Base-by-base conservation (phyloP, 2,113 vertebrate genomes). In the Hypomesus transpacificus region DNA sequence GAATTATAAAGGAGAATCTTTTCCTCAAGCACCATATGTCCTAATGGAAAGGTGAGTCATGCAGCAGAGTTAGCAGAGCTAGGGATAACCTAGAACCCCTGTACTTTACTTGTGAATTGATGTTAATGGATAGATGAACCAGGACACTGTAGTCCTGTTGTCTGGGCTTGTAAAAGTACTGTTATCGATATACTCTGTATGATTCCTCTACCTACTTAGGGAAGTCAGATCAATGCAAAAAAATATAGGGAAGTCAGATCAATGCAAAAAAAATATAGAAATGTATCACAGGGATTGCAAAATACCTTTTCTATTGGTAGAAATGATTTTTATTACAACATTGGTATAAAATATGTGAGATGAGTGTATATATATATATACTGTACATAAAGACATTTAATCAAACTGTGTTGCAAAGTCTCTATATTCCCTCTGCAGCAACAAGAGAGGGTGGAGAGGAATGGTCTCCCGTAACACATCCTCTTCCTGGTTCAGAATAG, bases 331-430 rank as follows among this genome's bases (percentile, higher is more conserved):
- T 24, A 22, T 39, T 46, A 14, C n/a, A 7, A n/a, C 21, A 18
- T 22, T 39, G 9, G 9, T 46, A 26, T 50, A 22, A 50, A 14
- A 56, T 56, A 56, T 18, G 16, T 56, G 54, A 56, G 17, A 56
- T 20, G n/a, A n/a, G n/a, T 56, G 39, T 46, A 9, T 46, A 3
- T 22, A 59, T 61, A 61, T 2, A 11, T 18, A 31, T 62, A 50
- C 39, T 46, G 31, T 65, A 65, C 39, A 65, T 65, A 46, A 39
- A 65, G 14, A 46, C 62, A 65, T 65, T 39, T 65, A 46, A 46
- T 26, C n/a, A n/a, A 3, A 64, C 28, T 31, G 28, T 31, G 28
- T 46, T 3, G n/a, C 22, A 8, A 20, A 17, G 11, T 18, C 4
- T 56, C n/a, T 56, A 4, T 20, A 8, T 18, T 56, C 54, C 3